phyloP scores from a whole-genome alignment of 2,888 invertebrate species.

The Empis stercorea region DNA sequence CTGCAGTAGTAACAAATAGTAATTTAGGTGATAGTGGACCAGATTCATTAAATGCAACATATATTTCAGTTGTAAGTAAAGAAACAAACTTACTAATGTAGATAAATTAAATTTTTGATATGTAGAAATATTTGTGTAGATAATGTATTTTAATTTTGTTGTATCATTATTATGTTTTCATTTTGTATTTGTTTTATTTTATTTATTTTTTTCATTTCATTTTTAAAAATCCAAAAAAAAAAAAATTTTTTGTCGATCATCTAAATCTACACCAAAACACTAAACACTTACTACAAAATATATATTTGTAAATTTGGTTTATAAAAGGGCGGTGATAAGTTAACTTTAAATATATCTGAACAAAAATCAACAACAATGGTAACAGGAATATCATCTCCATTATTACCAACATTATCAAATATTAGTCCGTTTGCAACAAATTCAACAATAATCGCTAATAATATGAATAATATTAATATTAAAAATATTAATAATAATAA shows the following conservation, averaged over 20 bases:
- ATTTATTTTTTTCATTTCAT: conserved; percentile 9
- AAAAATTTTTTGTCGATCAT: conserved; percentile 10
- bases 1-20: conserved; percentile 32
- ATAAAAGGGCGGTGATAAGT: conserved; percentile 52
- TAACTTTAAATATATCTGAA: conserved; percentile 52
- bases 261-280: too few species aligned
- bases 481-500: conserved; percentile 6
- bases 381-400: conserved; percentile 27
- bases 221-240: not conserved
- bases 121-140: not conserved
- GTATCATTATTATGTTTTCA: conserved; percentile 2
- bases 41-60: conserved; percentile 48
- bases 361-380: conserved; percentile 32
- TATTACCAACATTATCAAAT: conserved; percentile 24
- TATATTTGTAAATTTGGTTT: not conserved
- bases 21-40: conserved; percentile 21
- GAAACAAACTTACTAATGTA: not conserved
- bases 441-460: not conserved
- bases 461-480: not conserved
- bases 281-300: too few species aligned
- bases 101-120: not conserved
- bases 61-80: conserved; percentile 64
- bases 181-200: not conserved
- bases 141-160: conserved; percentile 5
- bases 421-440: conserved; percentile 5